phyloP scores from a whole-genome alignment of 2,888 invertebrate species.

The Perdita meconis region DNA sequence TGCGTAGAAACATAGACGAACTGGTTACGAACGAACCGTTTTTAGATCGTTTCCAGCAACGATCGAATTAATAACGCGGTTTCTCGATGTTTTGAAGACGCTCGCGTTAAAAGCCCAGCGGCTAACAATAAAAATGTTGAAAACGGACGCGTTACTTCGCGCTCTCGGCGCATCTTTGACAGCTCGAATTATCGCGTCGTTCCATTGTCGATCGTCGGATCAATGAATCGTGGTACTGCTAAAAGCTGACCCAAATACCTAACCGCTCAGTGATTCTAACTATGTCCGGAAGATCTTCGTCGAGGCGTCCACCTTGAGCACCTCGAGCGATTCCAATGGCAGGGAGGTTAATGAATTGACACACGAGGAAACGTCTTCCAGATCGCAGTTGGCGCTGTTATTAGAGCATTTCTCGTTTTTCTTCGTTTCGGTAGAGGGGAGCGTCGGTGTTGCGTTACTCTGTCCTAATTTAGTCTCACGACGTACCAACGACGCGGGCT shows the following conservation, averaged over 20 bases:
- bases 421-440: conserved; percentile 56
- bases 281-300: conserved; percentile 48
- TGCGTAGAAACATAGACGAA: background rate
- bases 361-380: conserved; percentile 19
- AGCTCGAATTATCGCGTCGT: conserved; percentile 1
- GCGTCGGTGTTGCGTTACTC: conserved; percentile 83
- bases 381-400: conserved; percentile 36
- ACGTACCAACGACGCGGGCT: conserved; percentile 73
- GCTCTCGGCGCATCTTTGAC: background rate
- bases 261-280: conserved; percentile 43
- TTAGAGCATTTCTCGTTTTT: conserved; percentile 52
- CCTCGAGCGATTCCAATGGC: conserved; percentile 39
- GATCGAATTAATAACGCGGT: background rate
- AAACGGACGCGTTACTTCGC: background rate
- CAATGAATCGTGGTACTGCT: conserved; percentile 59
- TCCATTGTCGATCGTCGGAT: conserved; percentile 51
- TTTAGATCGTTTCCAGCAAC: background rate
- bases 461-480: conserved; percentile 84
- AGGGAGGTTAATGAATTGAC: conserved; percentile 29
- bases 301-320: conserved; percentile 25
- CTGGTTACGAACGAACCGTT: background rate
- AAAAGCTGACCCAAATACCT: conserved; percentile 57
- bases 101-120: background rate
- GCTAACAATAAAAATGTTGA: background rate
- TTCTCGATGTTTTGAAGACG: background rate